phyloP scores from a whole-genome alignment of 2,888 invertebrate genomes.

The Oscheius myriophilus region DNA sequence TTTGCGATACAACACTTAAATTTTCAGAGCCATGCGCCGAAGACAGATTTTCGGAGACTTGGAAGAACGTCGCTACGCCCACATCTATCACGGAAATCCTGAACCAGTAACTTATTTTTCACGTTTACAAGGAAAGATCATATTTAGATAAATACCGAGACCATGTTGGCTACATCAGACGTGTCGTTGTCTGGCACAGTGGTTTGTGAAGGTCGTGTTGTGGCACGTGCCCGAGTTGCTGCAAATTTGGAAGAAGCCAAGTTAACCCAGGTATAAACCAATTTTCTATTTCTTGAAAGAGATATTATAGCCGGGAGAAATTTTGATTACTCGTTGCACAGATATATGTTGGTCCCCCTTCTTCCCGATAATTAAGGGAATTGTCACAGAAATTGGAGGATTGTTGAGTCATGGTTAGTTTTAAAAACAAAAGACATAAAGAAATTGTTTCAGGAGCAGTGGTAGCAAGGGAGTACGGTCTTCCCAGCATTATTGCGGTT shows the following conservation, averaged over 20 bases:
- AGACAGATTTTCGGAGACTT: constrained; percentile 77
- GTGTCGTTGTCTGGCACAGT: constrained; percentile 77
- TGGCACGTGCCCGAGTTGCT: constrained; percentile 81
- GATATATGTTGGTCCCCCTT: constrained; percentile 74
- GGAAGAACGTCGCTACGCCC: constrained; percentile 78
- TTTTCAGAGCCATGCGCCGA: constrained; percentile 78
- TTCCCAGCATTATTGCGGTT: constrained; percentile 73
- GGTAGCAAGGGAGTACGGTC: constrained; percentile 74
- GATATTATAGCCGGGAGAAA: constrained; percentile 64
- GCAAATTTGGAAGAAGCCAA: constrained; percentile 78
- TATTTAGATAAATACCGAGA: not conserved
- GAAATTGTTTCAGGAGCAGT: constrained; percentile 70
- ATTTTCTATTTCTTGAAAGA: not conserved
- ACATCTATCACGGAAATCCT: constrained; percentile 75
- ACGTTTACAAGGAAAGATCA: too few species aligned
- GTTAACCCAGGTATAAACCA: constrained; percentile 72
- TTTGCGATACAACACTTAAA: too few species aligned
- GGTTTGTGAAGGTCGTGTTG: constrained; percentile 79
- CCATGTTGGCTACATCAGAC: not conserved
- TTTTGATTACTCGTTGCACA: constrained; percentile 73
- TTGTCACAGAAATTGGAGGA: constrained; percentile 74
- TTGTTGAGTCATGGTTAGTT: constrained; percentile 72
- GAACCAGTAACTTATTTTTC: constrained; percentile 43
- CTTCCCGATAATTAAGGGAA: constrained; percentile 73
- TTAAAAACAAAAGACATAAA: not conserved